Evolutionary conservation across 2,113 vertebrate species (phyloP), one percentile per base, ranked within the genome.

Genomic region (Megaceryle torquata): DNA sequence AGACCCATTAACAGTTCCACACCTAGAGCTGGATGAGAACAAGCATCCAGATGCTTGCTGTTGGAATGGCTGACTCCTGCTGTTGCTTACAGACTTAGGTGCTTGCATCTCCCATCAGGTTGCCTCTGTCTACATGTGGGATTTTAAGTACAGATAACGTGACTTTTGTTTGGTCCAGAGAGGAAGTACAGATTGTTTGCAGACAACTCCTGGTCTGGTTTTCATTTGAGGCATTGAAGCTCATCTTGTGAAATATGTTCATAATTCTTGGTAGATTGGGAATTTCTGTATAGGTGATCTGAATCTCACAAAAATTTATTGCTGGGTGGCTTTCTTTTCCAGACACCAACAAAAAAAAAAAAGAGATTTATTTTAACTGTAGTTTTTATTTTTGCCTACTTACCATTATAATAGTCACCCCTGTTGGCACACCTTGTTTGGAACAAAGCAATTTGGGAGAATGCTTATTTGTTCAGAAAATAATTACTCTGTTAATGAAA

Each of bases 171-270:
- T 14, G 1, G 3, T 50, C 14, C 51, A 43, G 17, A 61, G 26
- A n/a, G 15, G 29, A 80, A 72, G 3, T 5, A 43, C 5, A 44
- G 19, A 70, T 77, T 43, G 0, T 43, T 72, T 91, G 9, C 13
- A 44, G 41, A 19, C 4, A 61, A 5, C 1, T 69, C 25, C 21
- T 44, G 2, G 4, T 22, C 9, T 64, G 3, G 3, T 43, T 53
- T 70, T 54, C 5, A 15, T 68, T 37, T 11, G 24, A 59, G 21
- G 68, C 1, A 24, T 1, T n/a, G 8, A 0, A 2, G 25, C 6
- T 91, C 6, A 53, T 13, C 61, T 25, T 44, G 20, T 54, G 15
- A n/a, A 63, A 10, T 71, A 3, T 29, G 48, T 75, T 82, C 25
- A 19, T 69, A 69, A 29, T 18, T 29, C 24, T 5, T 10, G 15